These are phyloP conservation scores for Cyphomyrmex costatus DNA, from an alignment of 1,140 invertebrate genomes.

Conservation along the genomic window DNA sequence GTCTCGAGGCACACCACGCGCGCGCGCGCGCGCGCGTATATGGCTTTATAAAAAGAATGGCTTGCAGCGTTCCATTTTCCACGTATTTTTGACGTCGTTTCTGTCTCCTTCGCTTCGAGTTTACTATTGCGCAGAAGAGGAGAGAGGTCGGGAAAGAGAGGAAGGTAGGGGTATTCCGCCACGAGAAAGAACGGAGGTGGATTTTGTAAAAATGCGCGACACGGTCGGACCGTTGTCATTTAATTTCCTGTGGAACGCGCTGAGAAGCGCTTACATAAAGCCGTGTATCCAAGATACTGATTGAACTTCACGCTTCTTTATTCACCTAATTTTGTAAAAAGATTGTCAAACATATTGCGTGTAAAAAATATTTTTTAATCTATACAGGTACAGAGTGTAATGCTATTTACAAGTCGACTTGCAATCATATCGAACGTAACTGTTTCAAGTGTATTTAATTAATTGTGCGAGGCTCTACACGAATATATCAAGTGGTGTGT, in stretches of 20 bases:
- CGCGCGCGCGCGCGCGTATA: background rate
- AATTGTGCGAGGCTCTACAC: constrained; percentile 31
- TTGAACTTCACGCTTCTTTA: background rate
- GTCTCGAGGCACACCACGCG: constrained; percentile 30
- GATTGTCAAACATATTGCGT: background rate
- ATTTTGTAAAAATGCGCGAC: constrained; percentile 48
- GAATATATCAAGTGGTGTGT: constrained; percentile 1
- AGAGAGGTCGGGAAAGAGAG: background rate
- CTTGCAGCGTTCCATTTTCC: constrained; percentile 52
- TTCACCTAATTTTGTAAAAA: background rate
- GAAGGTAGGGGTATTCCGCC: background rate
- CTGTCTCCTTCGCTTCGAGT: constrained; percentile 34
- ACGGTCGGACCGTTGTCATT: constrained; percentile 27
- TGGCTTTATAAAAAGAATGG: constrained; percentile 52
- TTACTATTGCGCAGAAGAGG: background rate
- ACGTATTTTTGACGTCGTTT: constrained; percentile 39
- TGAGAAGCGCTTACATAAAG: constrained; percentile 23
- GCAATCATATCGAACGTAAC: background rate
- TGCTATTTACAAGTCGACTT: background rate
- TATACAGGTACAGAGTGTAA: background rate
- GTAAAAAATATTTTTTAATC: background rate
- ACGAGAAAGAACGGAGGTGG: constrained; percentile 23
- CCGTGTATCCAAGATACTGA: background rate
- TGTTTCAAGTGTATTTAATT: background rate
- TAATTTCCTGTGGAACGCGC: constrained; percentile 26